These are phyloP conservation scores for Tokudaia muenninki DNA, from an alignment of 2,797 vertebrate genomes.

Conservation along the genomic window DNA sequence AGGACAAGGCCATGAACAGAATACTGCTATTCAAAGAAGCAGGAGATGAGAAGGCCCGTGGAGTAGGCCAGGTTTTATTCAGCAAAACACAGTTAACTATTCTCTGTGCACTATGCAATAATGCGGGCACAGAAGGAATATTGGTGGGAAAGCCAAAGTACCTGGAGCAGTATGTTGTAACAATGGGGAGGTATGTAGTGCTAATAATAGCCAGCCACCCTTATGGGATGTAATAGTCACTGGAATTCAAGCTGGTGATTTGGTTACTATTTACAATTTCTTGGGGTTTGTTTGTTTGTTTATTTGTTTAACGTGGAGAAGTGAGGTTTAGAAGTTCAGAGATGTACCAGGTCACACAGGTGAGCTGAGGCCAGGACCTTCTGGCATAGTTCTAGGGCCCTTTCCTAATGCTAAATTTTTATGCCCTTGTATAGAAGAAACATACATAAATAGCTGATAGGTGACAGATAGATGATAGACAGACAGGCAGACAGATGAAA, in stretches of 20 bases:
- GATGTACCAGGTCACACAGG: neutral
- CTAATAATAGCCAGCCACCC: neutral
- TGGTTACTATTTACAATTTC: neutral
- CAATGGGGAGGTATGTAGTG: neutral
- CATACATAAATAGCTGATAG: neutral
- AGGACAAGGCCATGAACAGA: neutral
- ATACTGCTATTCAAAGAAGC: neutral
- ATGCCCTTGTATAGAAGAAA: neutral
- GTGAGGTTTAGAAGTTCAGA: neutral
- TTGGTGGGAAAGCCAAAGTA: neutral
- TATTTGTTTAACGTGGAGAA: neutral
- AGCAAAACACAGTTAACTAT: neutral
- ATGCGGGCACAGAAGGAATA: neutral
- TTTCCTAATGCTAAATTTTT: neutral
- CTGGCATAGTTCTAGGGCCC: neutral
- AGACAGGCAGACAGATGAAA: neutral
- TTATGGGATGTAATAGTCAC: no score
- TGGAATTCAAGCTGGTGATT: neutral
- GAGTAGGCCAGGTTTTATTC: neutral
- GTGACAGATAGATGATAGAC: neutral
- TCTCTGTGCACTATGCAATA: neutral
- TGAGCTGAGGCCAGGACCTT: neutral
- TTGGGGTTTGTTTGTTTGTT: neutral
- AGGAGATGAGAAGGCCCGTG: neutral
- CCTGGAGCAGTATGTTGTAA: neutral